Percentiles rank a stretch among this genome's conserved stretches.
Conservation (phyloP, 37 sponge, comb jelly and placozoan genomes). For the Theonella swinhoei region DNA sequence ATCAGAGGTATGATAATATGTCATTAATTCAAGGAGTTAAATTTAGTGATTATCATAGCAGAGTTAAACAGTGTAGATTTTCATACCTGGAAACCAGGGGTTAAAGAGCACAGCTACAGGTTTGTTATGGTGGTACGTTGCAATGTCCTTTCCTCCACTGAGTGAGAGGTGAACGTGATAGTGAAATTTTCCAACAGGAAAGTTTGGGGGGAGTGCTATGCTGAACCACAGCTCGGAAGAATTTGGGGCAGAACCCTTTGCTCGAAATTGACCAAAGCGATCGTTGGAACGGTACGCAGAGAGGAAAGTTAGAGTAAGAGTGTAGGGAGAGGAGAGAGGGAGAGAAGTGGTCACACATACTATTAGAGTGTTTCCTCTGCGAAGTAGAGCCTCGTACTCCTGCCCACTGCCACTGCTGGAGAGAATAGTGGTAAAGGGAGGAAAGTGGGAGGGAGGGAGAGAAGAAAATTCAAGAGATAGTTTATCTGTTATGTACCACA, state of each 20-base stretch:
- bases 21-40: too few species aligned
- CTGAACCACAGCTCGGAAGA: conserved; percentile 64
- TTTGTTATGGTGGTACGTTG: conserved; percentile 59
- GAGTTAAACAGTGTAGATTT: too few species aligned
- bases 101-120: conserved; percentile 71
- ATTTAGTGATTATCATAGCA: too few species aligned
- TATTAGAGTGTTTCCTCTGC: conserved; percentile 65
- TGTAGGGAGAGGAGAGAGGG: conserved; percentile 33
- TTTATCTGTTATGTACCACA: neutral
- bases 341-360: conserved; percentile 46
- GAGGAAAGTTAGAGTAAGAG: conserved; percentile 63
- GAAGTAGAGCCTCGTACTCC: conserved; percentile 16
- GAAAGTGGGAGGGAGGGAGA: neutral
- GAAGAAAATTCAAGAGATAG: neutral
- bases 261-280: conserved; percentile 69
- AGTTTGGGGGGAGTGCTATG: conserved; percentile 65
- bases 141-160: conserved; percentile 26
- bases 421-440: neutral
- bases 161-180: conserved; percentile 51
- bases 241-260: conserved; percentile 53
- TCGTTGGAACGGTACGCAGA: conserved; percentile 62
- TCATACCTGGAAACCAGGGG: conserved; percentile 68
- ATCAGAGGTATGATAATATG: too few species aligned
- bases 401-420: neutral
- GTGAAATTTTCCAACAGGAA: conserved; percentile 76